Conservation (phyloP, 2,797 vertebrate genomes). For the Lindbergichthys nudifrons region DNA sequence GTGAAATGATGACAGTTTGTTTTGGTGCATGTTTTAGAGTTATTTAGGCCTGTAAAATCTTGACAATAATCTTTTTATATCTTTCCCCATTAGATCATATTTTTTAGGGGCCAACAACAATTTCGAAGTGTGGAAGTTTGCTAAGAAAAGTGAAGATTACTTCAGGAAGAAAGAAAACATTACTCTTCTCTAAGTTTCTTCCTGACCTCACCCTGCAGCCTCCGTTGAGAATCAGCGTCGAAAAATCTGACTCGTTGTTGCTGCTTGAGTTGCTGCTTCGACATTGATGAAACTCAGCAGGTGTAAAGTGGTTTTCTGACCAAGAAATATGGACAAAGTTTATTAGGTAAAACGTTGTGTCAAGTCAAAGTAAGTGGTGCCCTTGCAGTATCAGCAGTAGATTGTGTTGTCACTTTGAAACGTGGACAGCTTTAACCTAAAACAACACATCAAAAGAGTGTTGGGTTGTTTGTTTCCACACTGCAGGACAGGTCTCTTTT, state of each 20-base stretch:
- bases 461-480: slow-evolving; percentile 29
- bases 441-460: slow-evolving; percentile 4
- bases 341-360: slow-evolving; percentile 1
- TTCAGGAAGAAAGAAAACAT: slow-evolving; percentile 1
- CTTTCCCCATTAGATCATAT: background rate
- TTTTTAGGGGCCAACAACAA: background rate
- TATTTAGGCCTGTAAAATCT: no score
- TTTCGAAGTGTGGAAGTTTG: background rate
- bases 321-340: slow-evolving; percentile 19
- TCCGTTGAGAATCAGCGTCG: background rate
- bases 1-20: no score
- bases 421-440: background rate
- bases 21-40: no score
- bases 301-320: slow-evolving; percentile 15
- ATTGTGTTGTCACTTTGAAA: slow-evolving; percentile 18
- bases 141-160: slow-evolving; percentile 3
- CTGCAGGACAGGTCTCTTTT: slow-evolving; percentile 6
- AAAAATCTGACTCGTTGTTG: slow-evolving; percentile 15
- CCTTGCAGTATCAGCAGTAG: background rate
- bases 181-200: background rate
- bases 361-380: background rate
- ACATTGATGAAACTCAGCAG: slow-evolving; percentile 25
- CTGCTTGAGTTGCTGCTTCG: slow-evolving; percentile 32
- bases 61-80: no score
- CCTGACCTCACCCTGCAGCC: slow-evolving; percentile 10